Base-by-base conservation (phyloP, 2,797 vertebrate species). In the Antrozous pallidus region DNA sequence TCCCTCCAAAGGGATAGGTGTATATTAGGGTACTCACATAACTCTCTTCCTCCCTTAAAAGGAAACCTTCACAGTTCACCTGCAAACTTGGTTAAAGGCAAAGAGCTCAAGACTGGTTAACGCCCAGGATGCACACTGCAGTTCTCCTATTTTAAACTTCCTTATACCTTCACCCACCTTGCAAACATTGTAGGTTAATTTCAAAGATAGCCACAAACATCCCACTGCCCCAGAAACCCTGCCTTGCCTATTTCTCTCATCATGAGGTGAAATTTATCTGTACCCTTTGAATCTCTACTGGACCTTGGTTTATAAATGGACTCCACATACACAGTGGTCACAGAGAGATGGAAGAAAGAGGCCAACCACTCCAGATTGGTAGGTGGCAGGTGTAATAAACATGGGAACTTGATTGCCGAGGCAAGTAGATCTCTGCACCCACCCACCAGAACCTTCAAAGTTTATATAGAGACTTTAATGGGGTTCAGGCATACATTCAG, bases 91-190 rank as follows among this genome's bases (percentile, higher is more conserved):
- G 22, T 42, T 61, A 74, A 87, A 74, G 63, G 20, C 36, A 69
- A 54, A 78, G 24, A 61, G 12, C 3, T 0, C 12, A 51, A 38
- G 26, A 31, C 16, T 31, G 4, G 45, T 3, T 65, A 3, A 45
- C 28, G 14, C 2, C 45, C 47, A 5, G 28, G 79, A n/a, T 1
- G 1, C 28, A 9, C 9, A 7, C 14, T 22, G 0, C 40, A 24
- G 17, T 73, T 84, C 42, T 78, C 5, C 45, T 51, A 5, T 1
- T 71, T 18, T 6, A 2, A 17, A 40, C 14, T 31, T 63, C 38
- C 49, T 75, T 26, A 9, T 8, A 31, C 24, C 63, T 8, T 54
- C 49, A 2, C 14, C 20, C 26, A 45, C 8, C 24, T 79, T 24
- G 40, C 33, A 47, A 24, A 18, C 1, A 1, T 11, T 49, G 36